A percentile compares a stretch with the other conserved stretches of the same genome.
Conservation (phyloP, 2,797 vertebrate species). For the Eulemur coronatus region DNA sequence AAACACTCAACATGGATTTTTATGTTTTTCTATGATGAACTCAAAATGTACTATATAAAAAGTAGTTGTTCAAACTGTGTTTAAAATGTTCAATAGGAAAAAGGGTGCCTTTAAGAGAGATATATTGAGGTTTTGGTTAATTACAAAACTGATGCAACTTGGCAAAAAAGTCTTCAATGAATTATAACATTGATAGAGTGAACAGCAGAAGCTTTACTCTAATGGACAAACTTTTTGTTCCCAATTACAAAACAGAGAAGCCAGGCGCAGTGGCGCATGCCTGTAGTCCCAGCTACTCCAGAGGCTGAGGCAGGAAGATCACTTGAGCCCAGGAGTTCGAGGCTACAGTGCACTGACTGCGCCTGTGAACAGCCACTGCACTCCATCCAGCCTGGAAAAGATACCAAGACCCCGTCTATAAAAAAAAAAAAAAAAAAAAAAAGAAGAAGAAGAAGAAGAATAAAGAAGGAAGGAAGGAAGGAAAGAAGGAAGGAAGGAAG, state of each 20-base stretch:
- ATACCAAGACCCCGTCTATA: neutral
- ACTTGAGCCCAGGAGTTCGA: neutral
- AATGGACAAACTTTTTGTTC: neutral
- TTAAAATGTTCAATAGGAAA: neutral
- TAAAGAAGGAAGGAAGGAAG: too few species aligned
- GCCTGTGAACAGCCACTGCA: neutral
- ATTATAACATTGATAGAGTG: neutral
- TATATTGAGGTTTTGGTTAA: neutral
- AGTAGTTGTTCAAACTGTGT: neutral
- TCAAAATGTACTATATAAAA: neutral
- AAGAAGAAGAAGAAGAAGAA: neutral
- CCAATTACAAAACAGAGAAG: neutral
- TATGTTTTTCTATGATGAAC: slow-evolving; percentile 22
- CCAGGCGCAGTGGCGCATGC: neutral
- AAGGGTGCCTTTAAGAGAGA: neutral
- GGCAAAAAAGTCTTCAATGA: slow-evolving; percentile 19
- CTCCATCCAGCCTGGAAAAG: neutral
- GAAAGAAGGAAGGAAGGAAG: neutral
- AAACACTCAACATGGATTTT: neutral
- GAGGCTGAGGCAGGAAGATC: neutral
- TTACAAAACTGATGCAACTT: slow-evolving; percentile 18
- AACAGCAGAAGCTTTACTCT: neutral
- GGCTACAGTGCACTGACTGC: neutral
- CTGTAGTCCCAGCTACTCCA: neutral
- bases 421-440: neutral